Conservation (phyloP, 2,113 vertebrate species). For the Sinocyclocheilus anophthalmus region DNA sequence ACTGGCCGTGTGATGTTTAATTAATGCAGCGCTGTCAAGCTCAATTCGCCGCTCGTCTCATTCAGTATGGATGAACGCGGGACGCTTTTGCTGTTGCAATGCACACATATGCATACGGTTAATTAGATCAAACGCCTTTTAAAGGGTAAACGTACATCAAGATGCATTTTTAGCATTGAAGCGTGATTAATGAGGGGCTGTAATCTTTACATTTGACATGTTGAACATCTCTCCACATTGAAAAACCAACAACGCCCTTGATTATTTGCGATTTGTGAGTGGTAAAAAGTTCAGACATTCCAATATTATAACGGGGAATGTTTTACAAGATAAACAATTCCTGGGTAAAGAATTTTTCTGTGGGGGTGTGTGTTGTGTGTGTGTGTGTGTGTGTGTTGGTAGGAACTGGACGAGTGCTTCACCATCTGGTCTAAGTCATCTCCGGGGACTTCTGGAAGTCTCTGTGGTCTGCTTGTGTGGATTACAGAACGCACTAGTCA, state of each 20-base stretch:
- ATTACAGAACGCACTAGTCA: background rate
- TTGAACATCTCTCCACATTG: background rate
- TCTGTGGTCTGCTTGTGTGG: conserved; percentile 19
- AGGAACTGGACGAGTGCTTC: conserved; percentile 25
- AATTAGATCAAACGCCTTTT: background rate
- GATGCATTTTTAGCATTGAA: background rate
- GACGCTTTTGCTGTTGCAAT: conserved; percentile 35
- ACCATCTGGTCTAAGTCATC: conserved; percentile 54
- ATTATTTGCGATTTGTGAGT: conserved; percentile 21
- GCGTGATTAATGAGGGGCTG: background rate
- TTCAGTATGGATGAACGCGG: conserved; percentile 74
- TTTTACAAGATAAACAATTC: conserved; percentile 58
- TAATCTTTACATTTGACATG: background rate
- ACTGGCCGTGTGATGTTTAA: conserved; percentile 73
- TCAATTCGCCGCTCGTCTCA: conserved; percentile 70
- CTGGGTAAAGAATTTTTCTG: conserved; percentile 51
- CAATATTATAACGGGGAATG: conserved; percentile 66
- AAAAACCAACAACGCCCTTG: background rate
- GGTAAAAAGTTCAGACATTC: conserved; percentile 39
- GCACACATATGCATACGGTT: background rate
- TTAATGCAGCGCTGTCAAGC: conserved; percentile 70
- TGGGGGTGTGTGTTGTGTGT: too few relatives aligned
- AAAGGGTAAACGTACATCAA: background rate
- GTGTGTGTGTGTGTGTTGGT: background rate
- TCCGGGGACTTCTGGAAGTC: background rate